Conservation (phyloP, 2,888 invertebrate species). For the Xestia sexstrigata region DNA sequence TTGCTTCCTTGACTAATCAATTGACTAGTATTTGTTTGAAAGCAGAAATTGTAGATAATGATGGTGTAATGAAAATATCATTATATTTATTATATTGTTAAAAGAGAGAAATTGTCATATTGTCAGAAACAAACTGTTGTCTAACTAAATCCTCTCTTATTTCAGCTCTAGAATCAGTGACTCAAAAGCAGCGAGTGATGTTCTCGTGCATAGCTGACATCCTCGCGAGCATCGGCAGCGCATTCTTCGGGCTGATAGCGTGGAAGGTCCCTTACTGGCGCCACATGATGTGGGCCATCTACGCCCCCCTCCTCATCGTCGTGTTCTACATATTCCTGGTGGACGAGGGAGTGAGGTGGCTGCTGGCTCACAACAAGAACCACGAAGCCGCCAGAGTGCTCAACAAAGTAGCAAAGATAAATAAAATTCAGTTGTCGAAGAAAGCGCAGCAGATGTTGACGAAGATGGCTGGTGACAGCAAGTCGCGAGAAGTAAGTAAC, state of each 20-base stretch:
- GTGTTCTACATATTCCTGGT: conserved; percentile 93
- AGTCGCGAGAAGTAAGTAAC: conserved; percentile 75
- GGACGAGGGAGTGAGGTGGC: conserved; percentile 95
- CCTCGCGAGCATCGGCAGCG: conserved; percentile 91
- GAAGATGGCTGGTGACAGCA: conserved; percentile 79
- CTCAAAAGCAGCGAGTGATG: conserved; percentile 83
- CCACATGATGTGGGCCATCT: conserved; percentile 92
- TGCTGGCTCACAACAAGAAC: conserved; percentile 93
- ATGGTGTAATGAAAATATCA: background rate
- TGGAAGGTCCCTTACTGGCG: conserved; percentile 94
- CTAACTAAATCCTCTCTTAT: conserved; percentile 14
- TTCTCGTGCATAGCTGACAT: conserved; percentile 86
- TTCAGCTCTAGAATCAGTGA: conserved; percentile 85
- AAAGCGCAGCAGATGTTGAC: conserved; percentile 87
- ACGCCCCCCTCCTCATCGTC: conserved; percentile 93
- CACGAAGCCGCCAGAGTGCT: conserved; percentile 92
- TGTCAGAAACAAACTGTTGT: no score
- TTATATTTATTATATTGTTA: background rate
- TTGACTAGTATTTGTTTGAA: background rate
- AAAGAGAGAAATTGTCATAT: background rate
- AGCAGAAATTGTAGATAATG: background rate
- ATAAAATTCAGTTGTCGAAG: conserved; percentile 91
- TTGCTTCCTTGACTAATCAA: conserved; percentile 14
- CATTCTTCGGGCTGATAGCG: conserved; percentile 93
- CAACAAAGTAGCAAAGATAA: conserved; percentile 92